A percentile compares a stretch with the other conserved stretches of the same genome.
phyloP scores from a whole-genome alignment of 2,888 invertebrate species.

The Andrena flavipes region DNA sequence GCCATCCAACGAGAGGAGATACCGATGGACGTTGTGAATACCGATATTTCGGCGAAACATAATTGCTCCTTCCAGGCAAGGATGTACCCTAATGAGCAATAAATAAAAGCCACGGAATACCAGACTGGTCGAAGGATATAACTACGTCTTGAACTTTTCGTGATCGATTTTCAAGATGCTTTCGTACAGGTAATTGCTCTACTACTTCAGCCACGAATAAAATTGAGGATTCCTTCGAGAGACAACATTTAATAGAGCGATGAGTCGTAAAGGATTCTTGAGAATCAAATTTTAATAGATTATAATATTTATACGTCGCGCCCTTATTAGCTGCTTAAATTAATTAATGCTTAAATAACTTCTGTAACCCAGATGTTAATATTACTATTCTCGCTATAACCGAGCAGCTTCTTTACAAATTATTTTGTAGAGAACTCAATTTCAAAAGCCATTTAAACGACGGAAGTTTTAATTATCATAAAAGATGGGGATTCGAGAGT shows the following conservation, averaged over 20 bases:
- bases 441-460: background rate
- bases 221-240: background rate
- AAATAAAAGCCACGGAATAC: background rate
- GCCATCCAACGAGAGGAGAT: background rate
- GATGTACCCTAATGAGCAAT: constrained; percentile 6
- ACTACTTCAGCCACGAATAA: background rate
- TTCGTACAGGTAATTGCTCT: background rate
- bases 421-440: too few relatives aligned
- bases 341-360: too few relatives aligned
- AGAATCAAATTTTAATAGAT: too few relatives aligned
- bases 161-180: background rate
- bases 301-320: too few relatives aligned
- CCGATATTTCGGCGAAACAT: background rate
- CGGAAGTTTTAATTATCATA: background rate
- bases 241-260: too few relatives aligned
- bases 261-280: too few relatives aligned
- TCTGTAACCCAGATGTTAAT: too few relatives aligned
- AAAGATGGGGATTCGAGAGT: background rate
- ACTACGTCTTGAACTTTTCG: background rate
- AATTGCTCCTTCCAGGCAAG: constrained; percentile 5
- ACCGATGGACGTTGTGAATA: constrained; percentile 14
- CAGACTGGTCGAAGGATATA: constrained; percentile 1
- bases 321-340: too few relatives aligned
- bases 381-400: too few relatives aligned
- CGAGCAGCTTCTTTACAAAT: too few relatives aligned